Evolutionary conservation across 2,888 invertebrate species (phyloP).

Genomic region (Lathronympha strigana): DNA sequence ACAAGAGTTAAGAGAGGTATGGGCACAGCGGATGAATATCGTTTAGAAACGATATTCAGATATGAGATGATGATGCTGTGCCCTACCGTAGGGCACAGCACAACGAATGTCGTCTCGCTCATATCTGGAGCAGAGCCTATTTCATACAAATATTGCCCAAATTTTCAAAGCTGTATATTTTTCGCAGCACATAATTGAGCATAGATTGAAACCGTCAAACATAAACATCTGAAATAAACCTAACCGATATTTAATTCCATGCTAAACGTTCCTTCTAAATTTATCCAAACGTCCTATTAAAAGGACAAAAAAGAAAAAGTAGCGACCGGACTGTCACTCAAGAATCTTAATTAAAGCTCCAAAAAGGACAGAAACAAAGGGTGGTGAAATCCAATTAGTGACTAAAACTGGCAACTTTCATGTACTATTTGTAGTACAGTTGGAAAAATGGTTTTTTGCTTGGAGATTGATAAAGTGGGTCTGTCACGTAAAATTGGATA

Average conservation of each 20-base stretch:
- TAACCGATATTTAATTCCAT: too few species aligned
- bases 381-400: constrained; percentile 42
- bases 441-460: constrained; percentile 5
- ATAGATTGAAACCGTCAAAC: background rate
- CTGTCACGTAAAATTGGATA: background rate
- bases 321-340: constrained; percentile 24
- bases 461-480: background rate
- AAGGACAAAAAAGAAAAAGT: constrained; percentile 26
- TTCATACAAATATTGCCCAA: too few species aligned
- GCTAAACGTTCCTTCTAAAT: background rate
- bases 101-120: too few species aligned
- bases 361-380: constrained; percentile 31
- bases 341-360: constrained; percentile 30
- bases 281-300: constrained; percentile 11
- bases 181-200: too few species aligned
- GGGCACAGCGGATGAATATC: too few species aligned
- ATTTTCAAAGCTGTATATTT: too few species aligned
- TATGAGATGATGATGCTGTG: too few species aligned
- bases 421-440: constrained; percentile 30
- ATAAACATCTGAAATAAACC: background rate
- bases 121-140: too few species aligned
- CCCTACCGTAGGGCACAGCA: too few species aligned
- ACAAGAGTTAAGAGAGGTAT: too few species aligned
- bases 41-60: too few species aligned
- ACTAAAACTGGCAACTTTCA: constrained; percentile 3